Evolutionary conservation across 2,797 vertebrate species (phyloP).

Genomic region (Cryptoblepharus egeriae): DNA sequence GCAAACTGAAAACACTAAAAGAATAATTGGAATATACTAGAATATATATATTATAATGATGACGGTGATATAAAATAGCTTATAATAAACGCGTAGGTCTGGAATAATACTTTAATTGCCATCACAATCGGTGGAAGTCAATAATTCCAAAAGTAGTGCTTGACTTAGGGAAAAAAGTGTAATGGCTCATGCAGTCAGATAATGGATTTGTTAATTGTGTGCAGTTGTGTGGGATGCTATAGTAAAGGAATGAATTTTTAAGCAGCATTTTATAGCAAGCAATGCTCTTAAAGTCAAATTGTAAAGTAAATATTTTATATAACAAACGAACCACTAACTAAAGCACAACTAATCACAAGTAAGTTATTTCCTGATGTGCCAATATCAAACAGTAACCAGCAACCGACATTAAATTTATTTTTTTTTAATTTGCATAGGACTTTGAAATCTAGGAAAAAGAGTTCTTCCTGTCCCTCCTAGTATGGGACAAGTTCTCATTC

Average conservation of each 20-base stretch:
- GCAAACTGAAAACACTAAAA: conserved; percentile 1
- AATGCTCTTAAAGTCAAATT: conserved; percentile 31
- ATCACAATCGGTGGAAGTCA: conserved; percentile 24
- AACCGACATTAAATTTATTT: neutral
- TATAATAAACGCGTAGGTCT: conserved; percentile 11
- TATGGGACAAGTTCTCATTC: neutral
- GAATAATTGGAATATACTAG: neutral
- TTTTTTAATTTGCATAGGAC: neutral
- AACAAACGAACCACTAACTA: conserved; percentile 34
- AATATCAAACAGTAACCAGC: neutral
- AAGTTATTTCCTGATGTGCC: conserved; percentile 22
- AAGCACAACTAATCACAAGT: conserved; percentile 27
- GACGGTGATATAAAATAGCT: conserved; percentile 1
- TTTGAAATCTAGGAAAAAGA: neutral
- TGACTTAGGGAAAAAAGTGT: neutral
- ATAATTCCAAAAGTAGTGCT: conserved; percentile 32
- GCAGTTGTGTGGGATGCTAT: conserved; percentile 31
- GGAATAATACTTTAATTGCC: conserved; percentile 16
- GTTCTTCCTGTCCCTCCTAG: neutral
- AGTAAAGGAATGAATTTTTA: conserved; percentile 41
- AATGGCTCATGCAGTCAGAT: conserved; percentile 26
- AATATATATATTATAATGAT: conserved; percentile 6
- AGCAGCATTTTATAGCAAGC: conserved; percentile 33
- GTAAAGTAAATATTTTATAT: conserved; percentile 36
- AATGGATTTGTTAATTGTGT: conserved; percentile 35